Evolutionary conservation across 2,113 vertebrate genomes (phyloP), one percentile per base, ranked within the genome.

Genomic region (Pycnonotus jocosus): DNA sequence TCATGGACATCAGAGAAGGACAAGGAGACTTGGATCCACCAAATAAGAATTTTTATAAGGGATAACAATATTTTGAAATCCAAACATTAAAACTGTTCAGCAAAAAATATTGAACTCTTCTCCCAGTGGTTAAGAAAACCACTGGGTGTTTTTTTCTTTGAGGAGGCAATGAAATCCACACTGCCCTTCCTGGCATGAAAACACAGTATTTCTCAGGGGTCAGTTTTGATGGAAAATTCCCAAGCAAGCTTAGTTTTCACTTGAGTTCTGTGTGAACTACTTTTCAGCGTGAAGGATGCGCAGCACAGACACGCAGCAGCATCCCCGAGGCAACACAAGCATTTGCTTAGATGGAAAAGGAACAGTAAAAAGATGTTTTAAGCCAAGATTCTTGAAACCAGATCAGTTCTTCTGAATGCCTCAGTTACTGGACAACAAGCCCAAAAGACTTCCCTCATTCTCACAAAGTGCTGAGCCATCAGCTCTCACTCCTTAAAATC

Each of bases 261-360:
- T 92, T 90, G 65, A 69, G 45, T 82, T 95, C 73, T 73, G 12
- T 27, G 61, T 95, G 96, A 95, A 85, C 86, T 94, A 92, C 70
- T 80, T 96, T 87, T 85, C 65, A 90, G 58, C 31, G 30, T 23
- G 66, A 94, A 90, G 81, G 47, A 82, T 93, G 42, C 9, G 3
- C 65, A 72, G 50, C 61, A 54, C 40, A 64, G 77, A 69, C 19
- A 47, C n/a, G n/a, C n/a, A 6, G 3, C 38, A 56, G 58, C 7
- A 80, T 66, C 91, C 94, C 87, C 0, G 10, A 91, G 95, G 94
- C 81, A 88, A 77, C 45, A 31, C 37, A 78, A 89, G 81, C 70
- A 88, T 70, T 97, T 92, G 47, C 92, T 90, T 95, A 90, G 79
- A 94, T 89, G 62, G 76, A 80, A 91, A 91, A 88, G 15, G 27